These are phyloP conservation scores for Bombus pyrosoma DNA, from an alignment of 1,140 invertebrate genomes.

Conservation along the genomic window DNA sequence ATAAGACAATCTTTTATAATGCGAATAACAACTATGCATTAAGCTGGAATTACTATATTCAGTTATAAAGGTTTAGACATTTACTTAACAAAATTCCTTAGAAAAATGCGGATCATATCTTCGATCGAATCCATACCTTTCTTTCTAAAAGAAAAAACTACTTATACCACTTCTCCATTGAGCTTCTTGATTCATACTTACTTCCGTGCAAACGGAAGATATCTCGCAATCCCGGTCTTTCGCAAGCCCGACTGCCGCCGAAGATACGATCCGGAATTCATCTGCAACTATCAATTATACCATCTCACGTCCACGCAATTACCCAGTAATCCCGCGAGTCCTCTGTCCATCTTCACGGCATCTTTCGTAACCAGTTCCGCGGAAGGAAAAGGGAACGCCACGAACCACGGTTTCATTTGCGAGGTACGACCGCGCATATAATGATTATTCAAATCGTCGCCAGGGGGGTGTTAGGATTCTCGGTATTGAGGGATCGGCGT, in stretches of 20 bases:
- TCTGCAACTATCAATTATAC: conserved; percentile 31
- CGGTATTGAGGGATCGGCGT: conserved; percentile 38
- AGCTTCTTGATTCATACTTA: not conserved
- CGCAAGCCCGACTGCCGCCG: not conserved
- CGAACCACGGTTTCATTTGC: conserved; percentile 70
- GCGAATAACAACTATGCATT: no score
- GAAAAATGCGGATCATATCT: no score
- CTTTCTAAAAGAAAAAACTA: not conserved
- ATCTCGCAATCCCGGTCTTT: not conserved
- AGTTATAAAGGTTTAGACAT: no score
- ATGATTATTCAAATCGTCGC: conserved; percentile 81
- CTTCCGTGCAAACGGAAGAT: not conserved
- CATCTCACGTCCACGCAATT: conserved; percentile 31
- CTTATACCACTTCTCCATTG: no score
- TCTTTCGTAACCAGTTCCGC: conserved; percentile 13
- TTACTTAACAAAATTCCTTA: no score
- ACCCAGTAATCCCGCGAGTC: conserved; percentile 16
- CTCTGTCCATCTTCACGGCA: not conserved
- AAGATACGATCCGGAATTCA: not conserved
- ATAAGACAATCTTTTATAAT: no score
- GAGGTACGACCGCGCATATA: conserved; percentile 78
- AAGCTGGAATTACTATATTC: no score
- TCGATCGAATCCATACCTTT: not conserved
- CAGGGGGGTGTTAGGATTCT: conserved; percentile 58
- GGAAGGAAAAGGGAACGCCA: conserved; percentile 28